Evolutionary conservation across 2,113 vertebrate genomes (phyloP).

Genomic region (Saguinus imperator): DNA sequence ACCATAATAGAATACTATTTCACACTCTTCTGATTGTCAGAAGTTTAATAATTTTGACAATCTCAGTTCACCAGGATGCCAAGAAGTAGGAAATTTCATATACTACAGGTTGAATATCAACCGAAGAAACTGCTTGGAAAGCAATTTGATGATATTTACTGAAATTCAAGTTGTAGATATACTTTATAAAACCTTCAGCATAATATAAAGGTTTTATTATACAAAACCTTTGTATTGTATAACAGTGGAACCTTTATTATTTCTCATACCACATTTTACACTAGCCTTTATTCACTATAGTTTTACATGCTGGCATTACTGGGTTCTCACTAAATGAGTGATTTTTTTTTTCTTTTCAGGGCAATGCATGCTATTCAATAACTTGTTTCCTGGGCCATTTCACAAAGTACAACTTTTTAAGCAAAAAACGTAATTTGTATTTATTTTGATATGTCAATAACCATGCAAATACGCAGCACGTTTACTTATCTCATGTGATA

Average conservation of each 20-base stretch:
- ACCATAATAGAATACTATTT: background rate
- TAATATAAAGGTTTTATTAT: background rate
- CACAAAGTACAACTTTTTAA: background rate
- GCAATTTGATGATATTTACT: background rate
- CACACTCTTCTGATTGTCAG: background rate
- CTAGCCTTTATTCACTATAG: conserved; percentile 6
- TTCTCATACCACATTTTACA: conserved; percentile 1
- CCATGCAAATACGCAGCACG: background rate
- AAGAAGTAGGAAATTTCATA: background rate
- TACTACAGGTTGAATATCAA: background rate
- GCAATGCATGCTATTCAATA: background rate
- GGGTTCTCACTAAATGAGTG: background rate
- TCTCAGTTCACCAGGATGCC: background rate
- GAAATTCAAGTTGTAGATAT: background rate
- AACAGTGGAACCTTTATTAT: background rate
- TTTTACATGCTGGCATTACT: background rate
- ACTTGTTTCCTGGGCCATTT: background rate
- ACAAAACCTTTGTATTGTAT: background rate
- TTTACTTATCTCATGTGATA: background rate
- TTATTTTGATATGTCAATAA: background rate
- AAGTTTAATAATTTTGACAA: conserved; percentile 39
- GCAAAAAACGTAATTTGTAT: background rate
- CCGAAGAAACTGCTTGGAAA: background rate
- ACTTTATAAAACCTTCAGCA: background rate
- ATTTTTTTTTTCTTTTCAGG: background rate